Evolutionary conservation across 2,113 vertebrate genomes (phyloP).

Genomic region (Aptenodytes patagonicus): DNA sequence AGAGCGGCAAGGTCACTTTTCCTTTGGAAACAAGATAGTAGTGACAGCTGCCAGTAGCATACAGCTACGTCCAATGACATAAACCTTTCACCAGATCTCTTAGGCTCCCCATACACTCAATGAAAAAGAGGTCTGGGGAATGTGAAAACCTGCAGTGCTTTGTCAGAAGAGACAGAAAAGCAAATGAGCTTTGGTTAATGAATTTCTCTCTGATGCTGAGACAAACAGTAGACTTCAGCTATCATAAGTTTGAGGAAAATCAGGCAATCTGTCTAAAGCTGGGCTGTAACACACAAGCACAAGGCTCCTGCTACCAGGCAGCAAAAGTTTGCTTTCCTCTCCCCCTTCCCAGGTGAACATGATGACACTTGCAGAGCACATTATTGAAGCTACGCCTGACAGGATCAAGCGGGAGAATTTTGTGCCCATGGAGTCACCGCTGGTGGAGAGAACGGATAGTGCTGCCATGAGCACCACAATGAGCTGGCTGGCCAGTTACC

Average conservation of each 20-base stretch:
- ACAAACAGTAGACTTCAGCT: neutral
- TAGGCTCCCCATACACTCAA: neutral
- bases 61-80: neutral
- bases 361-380: conserved; percentile 98
- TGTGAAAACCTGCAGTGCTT: neutral
- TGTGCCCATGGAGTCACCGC: conserved; percentile 79
- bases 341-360: conserved; percentile 84
- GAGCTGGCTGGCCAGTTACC: conserved; percentile 99
- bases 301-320: neutral
- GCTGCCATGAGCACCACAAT: conserved; percentile 90
- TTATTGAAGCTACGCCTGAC: conserved; percentile 96
- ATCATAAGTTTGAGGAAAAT: neutral
- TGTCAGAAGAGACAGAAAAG: neutral
- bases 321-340: neutral
- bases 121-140: neutral
- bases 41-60: neutral
- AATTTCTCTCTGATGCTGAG: neutral
- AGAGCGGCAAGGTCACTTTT: neutral
- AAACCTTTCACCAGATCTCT: neutral
- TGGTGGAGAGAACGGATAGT: conserved; percentile 77
- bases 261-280: neutral
- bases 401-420: conserved; percentile 97
- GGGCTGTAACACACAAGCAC: neutral
- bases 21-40: neutral
- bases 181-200: neutral